Base-by-base conservation (phyloP, 1,140 invertebrate genomes). In the Conus betulinus region DNA sequence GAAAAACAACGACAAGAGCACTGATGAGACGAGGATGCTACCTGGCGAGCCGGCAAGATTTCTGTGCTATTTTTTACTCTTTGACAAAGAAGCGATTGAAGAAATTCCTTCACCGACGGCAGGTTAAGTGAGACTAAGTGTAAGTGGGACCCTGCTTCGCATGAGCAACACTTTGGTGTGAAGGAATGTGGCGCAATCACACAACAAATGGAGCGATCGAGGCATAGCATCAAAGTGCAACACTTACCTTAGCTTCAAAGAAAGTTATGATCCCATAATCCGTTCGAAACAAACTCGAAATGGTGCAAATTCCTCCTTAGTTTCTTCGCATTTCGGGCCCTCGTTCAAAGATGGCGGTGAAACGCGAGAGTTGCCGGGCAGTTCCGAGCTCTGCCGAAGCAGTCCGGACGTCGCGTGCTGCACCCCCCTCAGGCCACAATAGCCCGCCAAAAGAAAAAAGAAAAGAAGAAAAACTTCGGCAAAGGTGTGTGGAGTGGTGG, bases 321-420 rank as follows among this genome's bases (percentile, higher is more conserved):
- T 81, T 81, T 63, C 74, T 51, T 79, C 55, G 78, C 71, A 82
- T 78, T 86, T 89, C 85, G 88, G 85, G 84, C 84, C 84, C 52
- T 86, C 84, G 85, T 89, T 89, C 88, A 89, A 89, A 89, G 88
- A 89, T 89, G 88, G 88, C 88, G 88, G 88, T 89, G 84, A 89
- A 89, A 89, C 88, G 79, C 88, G 88, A 89, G 79, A 71, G 51
- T 82, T 86, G 78, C 84, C 88, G 88, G 81, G 79, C 63, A 82
- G 57, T 52, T 20, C 88, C 88, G 88, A 89, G 78, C 8, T 52
- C 60, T 60, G 25, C 88, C 85, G 76, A 87, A 83, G 84, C 55
- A 81, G 85, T 89, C 88, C 88, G 88, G 67, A 83, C 85, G 85
- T 53, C 71, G 52, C 85, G 53, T 39, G 85, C 74, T 87, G 85